Percentiles rank a stretch among this genome's conserved stretches.
Evolutionary conservation across 2,888 invertebrate species (phyloP).

Genomic region (Epirrita christyi): DNA sequence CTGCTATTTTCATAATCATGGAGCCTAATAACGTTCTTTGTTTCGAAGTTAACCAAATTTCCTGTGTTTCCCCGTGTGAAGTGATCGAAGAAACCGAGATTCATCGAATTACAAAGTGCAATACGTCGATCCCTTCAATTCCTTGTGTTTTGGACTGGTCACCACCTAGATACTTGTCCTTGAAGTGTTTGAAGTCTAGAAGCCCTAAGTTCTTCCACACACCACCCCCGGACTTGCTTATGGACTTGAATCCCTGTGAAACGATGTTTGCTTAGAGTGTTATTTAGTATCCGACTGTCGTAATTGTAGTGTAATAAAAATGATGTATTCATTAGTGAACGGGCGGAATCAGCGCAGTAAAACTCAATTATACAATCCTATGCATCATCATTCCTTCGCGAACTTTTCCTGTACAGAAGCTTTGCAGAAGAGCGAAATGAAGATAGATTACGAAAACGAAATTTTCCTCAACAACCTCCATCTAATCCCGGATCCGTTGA

Average conservation of each 20-base stretch:
- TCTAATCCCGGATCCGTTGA: constrained; percentile 66
- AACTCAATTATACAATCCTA: constrained; percentile 50
- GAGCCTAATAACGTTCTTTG: constrained; percentile 67
- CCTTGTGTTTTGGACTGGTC: constrained; percentile 52
- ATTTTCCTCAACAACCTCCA: constrained; percentile 62
- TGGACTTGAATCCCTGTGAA: constrained; percentile 41
- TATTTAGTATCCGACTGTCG: constrained; percentile 38
- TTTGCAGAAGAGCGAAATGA: constrained; percentile 56
- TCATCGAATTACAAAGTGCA: constrained; percentile 41
- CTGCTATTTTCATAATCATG: constrained; percentile 71
- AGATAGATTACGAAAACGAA: constrained; percentile 55
- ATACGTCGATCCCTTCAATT: constrained; percentile 2
- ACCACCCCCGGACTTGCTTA: constrained; percentile 62
- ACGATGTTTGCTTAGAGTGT: constrained; percentile 34
- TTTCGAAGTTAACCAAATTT: constrained; percentile 59
- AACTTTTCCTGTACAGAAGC: constrained; percentile 65
- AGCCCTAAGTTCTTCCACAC: constrained; percentile 54
- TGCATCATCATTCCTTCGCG: constrained; percentile 57
- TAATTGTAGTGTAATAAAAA: constrained; percentile 37
- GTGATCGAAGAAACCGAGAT: constrained; percentile 51
- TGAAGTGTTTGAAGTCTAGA: constrained; percentile 46
- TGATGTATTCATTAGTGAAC: constrained; percentile 61
- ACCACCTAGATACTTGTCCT: constrained; percentile 49
- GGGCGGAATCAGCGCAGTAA: constrained; percentile 62
- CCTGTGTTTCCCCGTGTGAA: constrained; percentile 47